Evolutionary conservation across 2,888 invertebrate species (phyloP).

Genomic region (Temnothorax unifasciatus): DNA sequence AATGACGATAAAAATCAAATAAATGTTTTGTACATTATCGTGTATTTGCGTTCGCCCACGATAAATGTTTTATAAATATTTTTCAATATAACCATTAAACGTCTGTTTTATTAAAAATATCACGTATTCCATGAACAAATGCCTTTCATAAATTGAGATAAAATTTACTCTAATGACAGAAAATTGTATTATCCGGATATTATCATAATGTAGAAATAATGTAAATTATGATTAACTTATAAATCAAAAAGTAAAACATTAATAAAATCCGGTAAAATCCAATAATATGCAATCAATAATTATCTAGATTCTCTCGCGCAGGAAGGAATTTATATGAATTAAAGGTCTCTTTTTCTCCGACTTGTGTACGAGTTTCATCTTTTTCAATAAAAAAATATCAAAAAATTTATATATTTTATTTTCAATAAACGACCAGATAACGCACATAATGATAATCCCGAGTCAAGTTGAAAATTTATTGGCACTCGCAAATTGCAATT

Average conservation of each 20-base stretch:
- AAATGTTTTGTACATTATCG: not conserved
- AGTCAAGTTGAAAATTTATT: slow-evolving; percentile 34
- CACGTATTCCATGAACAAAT: not conserved
- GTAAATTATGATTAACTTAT: slow-evolving; percentile 6
- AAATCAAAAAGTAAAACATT: not conserved
- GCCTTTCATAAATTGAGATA: not conserved
- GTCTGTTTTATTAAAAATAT: not conserved
- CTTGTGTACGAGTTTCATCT: not conserved
- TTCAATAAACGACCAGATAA: slow-evolving; percentile 36
- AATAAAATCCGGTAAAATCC: slow-evolving; percentile 17
- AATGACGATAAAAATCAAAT: not conserved
- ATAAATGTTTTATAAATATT: slow-evolving; percentile 1
- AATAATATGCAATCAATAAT: slow-evolving; percentile 20
- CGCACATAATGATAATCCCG: slow-evolving; percentile 31
- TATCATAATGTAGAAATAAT: not conserved
- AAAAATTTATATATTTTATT: slow-evolving; percentile 32
- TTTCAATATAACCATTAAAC: not conserved
- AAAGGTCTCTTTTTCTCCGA: not conserved
- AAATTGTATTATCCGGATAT: slow-evolving; percentile 1
- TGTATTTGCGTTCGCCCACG: not conserved
- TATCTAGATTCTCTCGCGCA: not conserved
- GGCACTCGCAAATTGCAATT: slow-evolving; percentile 30
- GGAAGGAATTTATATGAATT: slow-evolving; percentile 15
- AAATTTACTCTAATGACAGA: not conserved
- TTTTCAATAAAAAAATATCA: not conserved